These are phyloP conservation scores for Falco peregrinus DNA, from an alignment of 2,797 vertebrate species.

Conservation along the genomic window DNA sequence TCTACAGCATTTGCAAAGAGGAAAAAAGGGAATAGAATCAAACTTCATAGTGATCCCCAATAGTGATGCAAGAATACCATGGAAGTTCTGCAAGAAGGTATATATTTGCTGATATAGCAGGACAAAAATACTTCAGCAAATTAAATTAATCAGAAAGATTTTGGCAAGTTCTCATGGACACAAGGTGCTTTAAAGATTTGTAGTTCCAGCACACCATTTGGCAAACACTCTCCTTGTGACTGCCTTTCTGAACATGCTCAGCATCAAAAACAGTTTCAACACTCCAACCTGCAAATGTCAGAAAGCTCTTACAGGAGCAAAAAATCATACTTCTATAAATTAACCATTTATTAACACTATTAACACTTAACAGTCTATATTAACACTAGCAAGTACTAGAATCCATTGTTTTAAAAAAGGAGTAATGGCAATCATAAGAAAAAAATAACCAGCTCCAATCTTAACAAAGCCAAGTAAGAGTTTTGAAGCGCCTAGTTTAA, in stretches of 20 bases:
- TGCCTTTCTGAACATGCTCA: background rate
- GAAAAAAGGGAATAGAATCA: background rate
- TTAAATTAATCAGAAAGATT: slow-evolving; percentile 7
- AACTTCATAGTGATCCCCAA: background rate
- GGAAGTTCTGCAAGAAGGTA: background rate
- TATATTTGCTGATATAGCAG: slow-evolving; percentile 4
- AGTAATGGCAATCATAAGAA: background rate
- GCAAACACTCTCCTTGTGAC: background rate
- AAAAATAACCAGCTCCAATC: background rate
- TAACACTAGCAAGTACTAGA: background rate
- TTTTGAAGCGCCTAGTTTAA: background rate
- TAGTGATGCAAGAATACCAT: background rate
- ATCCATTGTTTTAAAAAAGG: background rate
- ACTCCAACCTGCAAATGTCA: background rate
- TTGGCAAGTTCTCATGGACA: background rate
- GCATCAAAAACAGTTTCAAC: background rate
- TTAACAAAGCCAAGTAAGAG: background rate
- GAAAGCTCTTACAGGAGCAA: background rate
- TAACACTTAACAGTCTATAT: too few species aligned
- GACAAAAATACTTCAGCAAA: background rate
- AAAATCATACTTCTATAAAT: background rate
- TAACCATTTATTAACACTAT: background rate
- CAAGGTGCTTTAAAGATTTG: slow-evolving; percentile 7
- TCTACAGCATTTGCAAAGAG: background rate
- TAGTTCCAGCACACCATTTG: background rate